Base-by-base conservation (phyloP, 2,888 invertebrate species). In the Brachynemurus nebulosus region DNA sequence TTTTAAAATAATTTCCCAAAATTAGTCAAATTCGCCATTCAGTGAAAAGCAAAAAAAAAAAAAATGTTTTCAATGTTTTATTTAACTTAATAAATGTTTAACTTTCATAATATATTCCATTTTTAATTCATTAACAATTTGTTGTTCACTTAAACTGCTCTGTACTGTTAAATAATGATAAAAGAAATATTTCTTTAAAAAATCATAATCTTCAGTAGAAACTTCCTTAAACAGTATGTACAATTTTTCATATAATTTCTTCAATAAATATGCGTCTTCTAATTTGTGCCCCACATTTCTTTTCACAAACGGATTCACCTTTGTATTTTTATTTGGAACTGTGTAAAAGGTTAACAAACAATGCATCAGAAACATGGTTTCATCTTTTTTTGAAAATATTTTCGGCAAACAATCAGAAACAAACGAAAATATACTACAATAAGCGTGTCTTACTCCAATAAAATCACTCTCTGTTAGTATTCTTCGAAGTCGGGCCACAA, bases 401-500 rank as follows among this genome's bases (percentile, higher is more conserved):
- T 11, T n/a, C n/a, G 30, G 30, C 14, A 30, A 14, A 30, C 30
- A 30, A 12, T 30, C 14, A 12, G 30, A 9, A 14, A 30, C 30
- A 12, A 30, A 14, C n/a, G 30, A 30, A 30, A 30, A 30, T 30
- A 30, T n/a, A 30, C 30, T 30, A 30, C 30, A 30, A 30, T 30
- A 30, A n/a, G 30, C 30, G 14, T 30, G 30, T 14, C 14, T 14
- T 12, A 11, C 30, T 3, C n/a, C 4, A 7, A 9, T 9, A 3
- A 11, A n/a, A 30, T 4, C n/a, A 12, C 14, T 6, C 2, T 4
- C n/a, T 4, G 30, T 30, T 12, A 30, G 30, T 30, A 30, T 30
- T 11, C 14, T 30, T 4, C n/a, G 4, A 12, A 30, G 11, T 12
- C 30, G 30, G 2, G 20, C 18, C 20, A 37, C 20, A 37, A 37